Evolutionary conservation across 2,113 vertebrate genomes (phyloP), one percentile per base, ranked within the genome.

Genomic region (Indicator indicator): DNA sequence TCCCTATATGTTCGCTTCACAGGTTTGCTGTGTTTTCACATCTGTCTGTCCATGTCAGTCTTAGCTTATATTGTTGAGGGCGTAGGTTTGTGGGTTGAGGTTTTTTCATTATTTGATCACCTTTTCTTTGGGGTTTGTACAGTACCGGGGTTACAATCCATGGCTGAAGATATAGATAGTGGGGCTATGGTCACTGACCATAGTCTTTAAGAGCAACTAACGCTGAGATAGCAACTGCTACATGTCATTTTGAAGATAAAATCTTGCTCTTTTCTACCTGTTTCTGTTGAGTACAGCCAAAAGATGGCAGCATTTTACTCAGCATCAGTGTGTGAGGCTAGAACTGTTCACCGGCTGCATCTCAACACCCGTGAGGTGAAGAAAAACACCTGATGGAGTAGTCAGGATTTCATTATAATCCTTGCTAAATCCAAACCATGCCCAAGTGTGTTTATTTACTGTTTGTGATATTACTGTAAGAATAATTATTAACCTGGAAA

Each of bases 271-370:
- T 77, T 83, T 78, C 27, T 55, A 64, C 19, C 16, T 83, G 75
- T 85, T 88, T 77, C 60, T 74, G 42, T 77, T 23, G 8, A 93
- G 42, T 56, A 65, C 23, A 86, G 40, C 93, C 95, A 62, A 95
- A 88, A 97, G 96, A 94, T 94, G 96, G 96, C 96, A 97, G 95
- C 72, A 93, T 95, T 95, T 92, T 88, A 94, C 46, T 88, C 84
- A n/a, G 62, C 72, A 91, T 76, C 4, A 0, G 1, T 21, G 20
- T 24, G 19, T 16, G 38, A 90, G 50, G 48, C 56, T 64, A 78
- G 48, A 8, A 59, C 14, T 32, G 32, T 40, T 54, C 9, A 24
- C 13, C 40, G 36, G 7, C 32, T 93, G 55, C 65, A 33, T 9
- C 23, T n/a, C 63, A 28, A 7, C 44, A 9, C 12, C 2, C 16